Evolutionary conservation across 2,888 invertebrate species (phyloP).

Genomic region (Hyalella azteca): DNA sequence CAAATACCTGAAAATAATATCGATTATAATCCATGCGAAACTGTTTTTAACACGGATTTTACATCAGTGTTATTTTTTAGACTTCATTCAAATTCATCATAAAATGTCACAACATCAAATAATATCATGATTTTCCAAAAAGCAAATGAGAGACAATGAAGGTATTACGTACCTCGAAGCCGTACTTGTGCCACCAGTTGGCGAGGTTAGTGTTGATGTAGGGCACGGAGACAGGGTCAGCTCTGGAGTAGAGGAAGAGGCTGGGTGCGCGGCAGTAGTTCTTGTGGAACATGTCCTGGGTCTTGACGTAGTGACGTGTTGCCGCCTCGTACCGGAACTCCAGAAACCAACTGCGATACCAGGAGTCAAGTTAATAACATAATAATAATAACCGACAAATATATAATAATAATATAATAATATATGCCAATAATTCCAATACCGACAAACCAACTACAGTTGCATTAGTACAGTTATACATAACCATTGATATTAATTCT

Average conservation of each 20-base stretch:
- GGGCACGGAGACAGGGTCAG: conserved; percentile 80
- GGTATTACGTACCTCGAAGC: conserved; percentile 70
- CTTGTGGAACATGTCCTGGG: conserved; percentile 82
- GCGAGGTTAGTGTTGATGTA: conserved; percentile 74
- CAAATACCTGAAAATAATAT: conserved; percentile 67
- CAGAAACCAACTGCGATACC: conserved; percentile 75
- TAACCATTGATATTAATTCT: too few species aligned
- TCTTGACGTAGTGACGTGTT: conserved; percentile 81
- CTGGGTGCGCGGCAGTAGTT: conserved; percentile 78
- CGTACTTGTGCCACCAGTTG: conserved; percentile 77
- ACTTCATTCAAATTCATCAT: too few species aligned
- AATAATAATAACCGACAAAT: background rate
- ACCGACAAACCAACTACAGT: background rate
- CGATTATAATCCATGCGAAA: background rate
- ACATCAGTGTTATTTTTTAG: too few species aligned
- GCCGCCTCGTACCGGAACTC: conserved; percentile 81
- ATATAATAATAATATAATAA: background rate
- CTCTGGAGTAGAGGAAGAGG: conserved; percentile 72
- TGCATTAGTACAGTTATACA: background rate
- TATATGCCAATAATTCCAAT: background rate
- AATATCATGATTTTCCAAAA: too few species aligned
- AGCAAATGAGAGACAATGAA: too few species aligned
- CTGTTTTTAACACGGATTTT: background rate
- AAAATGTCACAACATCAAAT: too few species aligned
- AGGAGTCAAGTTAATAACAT: background rate